Base-by-base conservation (phyloP, 2,113 vertebrate genomes). In the Tautogolabrus adspersus region DNA sequence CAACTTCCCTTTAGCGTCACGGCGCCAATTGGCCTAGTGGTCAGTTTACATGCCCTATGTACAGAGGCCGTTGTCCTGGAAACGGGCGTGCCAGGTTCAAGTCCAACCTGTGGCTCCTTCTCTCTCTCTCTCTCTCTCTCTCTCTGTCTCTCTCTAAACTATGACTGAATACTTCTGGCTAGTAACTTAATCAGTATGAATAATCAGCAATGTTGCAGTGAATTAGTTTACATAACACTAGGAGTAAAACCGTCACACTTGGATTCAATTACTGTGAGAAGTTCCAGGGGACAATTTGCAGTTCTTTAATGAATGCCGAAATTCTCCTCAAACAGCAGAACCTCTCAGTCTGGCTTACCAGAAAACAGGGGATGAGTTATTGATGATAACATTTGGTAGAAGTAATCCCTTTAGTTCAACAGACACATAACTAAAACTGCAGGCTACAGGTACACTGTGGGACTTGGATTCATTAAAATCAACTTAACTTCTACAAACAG, bases 131-230 rank as follows among this genome's bases (percentile, higher is more conserved):
- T 34, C 4, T 34, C 30, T 34, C 30, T 4, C 6, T 34, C 30
- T 34, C 30, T 34, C n/a, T n/a, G n/a, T n/a, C 30, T 34, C 30
- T 6, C 30, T 34, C 5, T 34, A 0, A 34, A 34, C 30, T 6
- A 46, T 18, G 1, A 42, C 67, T 63, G 38, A 72, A 72, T 61
- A 56, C 12, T 23, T 66, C 46, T 73, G 49, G 65, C 34, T 59
- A 57, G 61, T 70, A 73, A 66, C 13, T n/a, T 54, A 57, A 22
- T 49, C 55, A 58, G 8, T 46, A 44, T 10, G 18, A 47, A 40
- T 71, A 9, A 75, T 52, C 18, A 30, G 44, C 34, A 58, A 44
- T 71, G 49, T 3, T 74, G 18, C 7, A 56, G 34, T 68, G 37
- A 56, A 13, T n/a, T 21, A 38, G 42, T 60, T 23, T 34, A 42